A percentile compares a stretch with the other conserved stretches of the same genome.
Evolutionary conservation across 2,888 invertebrate genomes (phyloP).

Genomic region (Folsomia candida): DNA sequence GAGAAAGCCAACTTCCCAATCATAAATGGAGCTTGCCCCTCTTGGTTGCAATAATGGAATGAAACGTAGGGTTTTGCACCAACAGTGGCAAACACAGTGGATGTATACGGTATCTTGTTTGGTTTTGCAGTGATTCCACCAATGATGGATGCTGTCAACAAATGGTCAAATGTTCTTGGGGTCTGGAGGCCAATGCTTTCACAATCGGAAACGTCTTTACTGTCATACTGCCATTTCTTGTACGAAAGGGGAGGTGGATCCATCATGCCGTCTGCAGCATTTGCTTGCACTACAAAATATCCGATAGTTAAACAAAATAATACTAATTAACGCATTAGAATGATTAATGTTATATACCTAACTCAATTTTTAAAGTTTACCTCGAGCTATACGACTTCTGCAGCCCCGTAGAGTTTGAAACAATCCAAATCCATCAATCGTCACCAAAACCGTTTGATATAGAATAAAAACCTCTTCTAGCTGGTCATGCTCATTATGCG

Average conservation of each 20-base stretch:
- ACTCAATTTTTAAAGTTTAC: conserved; percentile 57
- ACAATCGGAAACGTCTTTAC: conserved; percentile 72
- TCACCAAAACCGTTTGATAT: conserved; percentile 70
- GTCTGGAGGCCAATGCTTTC: conserved; percentile 70
- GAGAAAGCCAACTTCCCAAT: conserved; percentile 89
- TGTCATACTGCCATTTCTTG: conserved; percentile 83
- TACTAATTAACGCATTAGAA: neutral
- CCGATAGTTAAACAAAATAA: neutral
- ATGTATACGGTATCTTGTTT: conserved; percentile 39
- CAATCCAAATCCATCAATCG: conserved; percentile 72
- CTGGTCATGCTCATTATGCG: conserved; percentile 54
- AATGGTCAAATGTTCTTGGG: conserved; percentile 79
- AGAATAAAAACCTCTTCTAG: conserved; percentile 73
- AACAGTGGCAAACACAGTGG: conserved; percentile 59
- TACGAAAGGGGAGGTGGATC: conserved; percentile 66
- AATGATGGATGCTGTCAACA: conserved; percentile 74
- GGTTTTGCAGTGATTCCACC: conserved; percentile 69
- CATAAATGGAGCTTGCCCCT: conserved; percentile 77
- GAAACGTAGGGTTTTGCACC: conserved; percentile 82
- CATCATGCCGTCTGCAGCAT: conserved; percentile 60
- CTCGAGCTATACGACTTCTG: conserved; percentile 75
- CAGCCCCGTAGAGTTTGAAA: conserved; percentile 76
- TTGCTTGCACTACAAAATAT: conserved; percentile 65
- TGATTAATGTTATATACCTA: neutral
- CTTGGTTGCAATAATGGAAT: conserved; percentile 84